phyloP scores from a whole-genome alignment of 2,113 vertebrate species.

The Natator depressus region DNA sequence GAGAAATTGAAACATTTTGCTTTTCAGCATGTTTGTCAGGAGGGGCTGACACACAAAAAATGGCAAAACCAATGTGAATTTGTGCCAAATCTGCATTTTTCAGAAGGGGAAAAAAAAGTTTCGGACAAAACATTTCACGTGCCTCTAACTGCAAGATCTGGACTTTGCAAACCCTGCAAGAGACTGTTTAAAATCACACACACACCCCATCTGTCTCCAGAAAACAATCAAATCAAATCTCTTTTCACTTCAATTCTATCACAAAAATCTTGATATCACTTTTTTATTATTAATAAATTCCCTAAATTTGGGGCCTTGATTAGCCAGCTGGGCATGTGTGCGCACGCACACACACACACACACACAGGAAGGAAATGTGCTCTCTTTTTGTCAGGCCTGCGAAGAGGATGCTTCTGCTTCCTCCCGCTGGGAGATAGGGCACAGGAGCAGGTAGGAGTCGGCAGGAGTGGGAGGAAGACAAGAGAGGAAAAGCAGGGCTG shows the following conservation, averaged over 20 bases:
- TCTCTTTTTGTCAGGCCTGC: background rate
- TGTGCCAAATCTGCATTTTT: background rate
- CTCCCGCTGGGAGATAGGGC: background rate
- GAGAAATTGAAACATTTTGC: background rate
- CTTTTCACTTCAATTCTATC: background rate
- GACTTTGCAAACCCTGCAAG: background rate
- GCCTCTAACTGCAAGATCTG: background rate
- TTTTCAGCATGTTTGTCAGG: background rate
- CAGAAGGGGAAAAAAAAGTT: background rate
- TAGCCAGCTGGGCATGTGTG: background rate
- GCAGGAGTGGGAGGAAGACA: background rate
- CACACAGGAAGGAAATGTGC: background rate
- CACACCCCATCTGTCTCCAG: too few species aligned
- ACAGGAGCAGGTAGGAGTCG: background rate
- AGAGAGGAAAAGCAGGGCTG: slow-evolving; percentile 17
- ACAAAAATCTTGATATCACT: background rate
- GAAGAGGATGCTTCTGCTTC: background rate
- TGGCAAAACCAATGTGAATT: background rate
- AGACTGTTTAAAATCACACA: background rate
- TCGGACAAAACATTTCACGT: background rate
- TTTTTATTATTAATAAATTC: background rate
- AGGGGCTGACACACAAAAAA: background rate
- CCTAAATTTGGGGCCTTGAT: background rate
- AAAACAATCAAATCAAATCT: background rate
- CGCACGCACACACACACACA: too few species aligned